Evolutionary conservation across 2,888 invertebrate species (phyloP), one percentile per base, ranked within the genome.

Genomic region (Stenodema calcarata): DNA sequence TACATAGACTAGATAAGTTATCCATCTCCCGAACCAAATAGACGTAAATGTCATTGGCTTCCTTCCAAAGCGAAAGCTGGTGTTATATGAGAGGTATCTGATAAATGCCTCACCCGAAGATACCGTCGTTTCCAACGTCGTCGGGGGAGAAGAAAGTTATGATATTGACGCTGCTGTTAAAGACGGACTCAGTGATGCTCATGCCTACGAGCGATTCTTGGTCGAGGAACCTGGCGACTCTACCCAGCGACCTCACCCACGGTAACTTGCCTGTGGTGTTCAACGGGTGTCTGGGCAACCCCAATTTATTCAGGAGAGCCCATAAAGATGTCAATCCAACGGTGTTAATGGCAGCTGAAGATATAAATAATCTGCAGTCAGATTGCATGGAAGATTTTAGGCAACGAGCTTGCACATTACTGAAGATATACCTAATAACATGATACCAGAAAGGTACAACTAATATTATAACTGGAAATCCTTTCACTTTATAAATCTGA

Each of bases 261-360:
- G 84, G 44, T 23, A 84, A 14, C 11, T 18, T 27, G 2, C 84
- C 84, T n/a, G 84, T 84, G 7, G 16, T 1, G 35, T 84, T 75
- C 44, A 84, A 35, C 42, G 84, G 84, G 35, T 84, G 50, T 28
- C 73, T 23, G 12, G 84, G 84, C 18, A 84, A 47, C 4, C 84
- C 84, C 18, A 84, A 44, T 47, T 75, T 84, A 14, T 84, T 50
- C 75, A 84, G 30, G 14, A 62, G 28, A 6, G 50, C 73, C 84
- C 84, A 84, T 16, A 84, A 44, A 16, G 84, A 27, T 9, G 42
- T 35, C 75, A 84, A 2, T 6, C 84, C 84, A 30, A 84, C 41
- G 14, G 84, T 73, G 35, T 84, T 84, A 23, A 84, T 84, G 1
- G 75, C 84, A 14, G 16, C 84, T 84, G 84, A 7, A 44, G 73